A percentile compares a stretch with the other conserved stretches of the same genome.
These are phyloP conservation scores for Shinisaurus crocodilurus DNA, from an alignment of 2,113 vertebrate genomes.

Conservation along the genomic window DNA sequence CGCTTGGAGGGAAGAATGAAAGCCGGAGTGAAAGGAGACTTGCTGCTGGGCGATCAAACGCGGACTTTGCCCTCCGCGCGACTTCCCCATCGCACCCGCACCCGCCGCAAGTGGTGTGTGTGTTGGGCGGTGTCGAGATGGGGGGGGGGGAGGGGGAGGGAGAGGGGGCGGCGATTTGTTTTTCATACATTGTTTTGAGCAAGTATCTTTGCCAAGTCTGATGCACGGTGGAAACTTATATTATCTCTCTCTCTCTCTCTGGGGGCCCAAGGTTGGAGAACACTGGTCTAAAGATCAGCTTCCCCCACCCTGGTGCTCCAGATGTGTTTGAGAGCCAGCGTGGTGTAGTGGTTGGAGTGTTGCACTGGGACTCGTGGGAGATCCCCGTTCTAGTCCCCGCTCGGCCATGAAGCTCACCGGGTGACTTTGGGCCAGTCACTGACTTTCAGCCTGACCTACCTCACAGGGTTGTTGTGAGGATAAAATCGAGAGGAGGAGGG, in stretches of 20 bases:
- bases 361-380: too few relatives aligned
- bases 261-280: too few relatives aligned
- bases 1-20: slow-evolving; percentile 60
- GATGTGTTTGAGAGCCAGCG: too few relatives aligned
- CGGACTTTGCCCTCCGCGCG: slow-evolving; percentile 56
- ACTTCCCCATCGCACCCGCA: slow-evolving; percentile 1
- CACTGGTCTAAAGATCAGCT: background rate
- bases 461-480: too few relatives aligned
- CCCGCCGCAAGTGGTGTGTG: background rate
- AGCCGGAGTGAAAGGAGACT: slow-evolving; percentile 41
- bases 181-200: slow-evolving; percentile 13
- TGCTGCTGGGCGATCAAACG: slow-evolving; percentile 31
- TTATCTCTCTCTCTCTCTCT: too few relatives aligned
- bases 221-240: background rate
- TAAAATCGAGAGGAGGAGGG: too few relatives aligned
- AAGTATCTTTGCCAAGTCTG: slow-evolving; percentile 16
- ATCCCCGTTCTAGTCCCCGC: too few relatives aligned
- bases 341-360: too few relatives aligned
- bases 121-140: background rate
- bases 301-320: too few relatives aligned
- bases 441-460: too few relatives aligned
- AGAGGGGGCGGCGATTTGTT: background rate
- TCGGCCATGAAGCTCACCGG: too few relatives aligned
- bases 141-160: background rate
- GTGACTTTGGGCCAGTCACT: too few relatives aligned